Base-by-base conservation (phyloP, 1,140 invertebrate species). In the Stegodyphus dumicola region DNA sequence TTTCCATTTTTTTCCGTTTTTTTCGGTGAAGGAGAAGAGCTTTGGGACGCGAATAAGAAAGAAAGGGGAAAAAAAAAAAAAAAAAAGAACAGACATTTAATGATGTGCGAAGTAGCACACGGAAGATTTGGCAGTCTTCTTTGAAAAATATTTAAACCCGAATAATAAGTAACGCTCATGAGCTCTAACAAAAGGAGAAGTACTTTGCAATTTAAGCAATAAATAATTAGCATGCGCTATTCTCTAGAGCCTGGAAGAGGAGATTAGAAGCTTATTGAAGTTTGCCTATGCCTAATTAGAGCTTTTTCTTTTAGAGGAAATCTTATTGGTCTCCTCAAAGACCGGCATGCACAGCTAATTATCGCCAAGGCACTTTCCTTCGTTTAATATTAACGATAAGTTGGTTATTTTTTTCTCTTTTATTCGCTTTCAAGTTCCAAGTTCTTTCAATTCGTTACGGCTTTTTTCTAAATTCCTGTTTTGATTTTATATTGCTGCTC, bases 201-300 rank as follows among this genome's bases (percentile, higher is more conserved):
- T 33, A 10, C 69, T 71, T 71, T 51, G 69, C 78, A 81, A 81
- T 81, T 81, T 81, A 81, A 81, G 78, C 78, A 73, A 81, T 81
- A 81, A 81, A 81, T 81, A 81, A 81, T 81, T 81, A 81, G 78
- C 78, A 81, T 81, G 67, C 18, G 53, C 33, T 18, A 51, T 60
- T 81, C 70, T 81, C 78, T 73, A 60, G 78, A 81, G 78, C n/a
- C 54, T 52, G 48, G 33, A 33, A 71, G 69, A 71, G 69, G 48
- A 81, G 78, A 81, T 81, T 81, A 81, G 78, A 54, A 81, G 78
- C 78, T 81, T 81, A 81, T 81, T 81, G 78, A 81, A 81, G 78
- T 81, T 73, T 71, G 78, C 53, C 78, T 73, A 81, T 81, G 78
- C 78, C 78, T 81, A 81, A 81, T 81, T 81, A 81, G 78, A 73